Base-by-base conservation (phyloP, 2,888 invertebrate genomes). In the Brassicogethes aeneus region DNA sequence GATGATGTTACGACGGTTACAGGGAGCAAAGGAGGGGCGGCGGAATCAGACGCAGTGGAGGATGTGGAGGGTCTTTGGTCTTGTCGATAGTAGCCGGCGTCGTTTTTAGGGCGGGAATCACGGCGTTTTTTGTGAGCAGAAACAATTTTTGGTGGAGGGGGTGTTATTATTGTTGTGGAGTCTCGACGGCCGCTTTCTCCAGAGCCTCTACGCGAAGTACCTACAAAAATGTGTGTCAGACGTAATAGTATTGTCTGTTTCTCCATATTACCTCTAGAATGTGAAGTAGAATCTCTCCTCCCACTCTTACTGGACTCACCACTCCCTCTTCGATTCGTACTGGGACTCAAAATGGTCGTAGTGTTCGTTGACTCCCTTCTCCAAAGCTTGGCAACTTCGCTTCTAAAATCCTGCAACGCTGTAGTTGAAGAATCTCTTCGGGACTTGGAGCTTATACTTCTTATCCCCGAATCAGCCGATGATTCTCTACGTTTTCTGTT, bases 401-500 rank as follows among this genome's bases (percentile, higher is more conserved):
- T 75, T 39, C 74, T 75, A 53, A 82, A 76, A 53, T 83, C 83
- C 57, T 77, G 77, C 41, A 75, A 70, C 10, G 79, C 71, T 13
- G 73, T 78, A 45, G 61, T 60, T 64, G 81, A 80, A 10, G 86
- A 86, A 54, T 86, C 85, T 7, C 85, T 74, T 10, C 86, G 75
- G 2, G 84, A 83, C 39, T 80, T 77, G 61, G 80, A 79, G 16
- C 84, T 83, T 48, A 66, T 66, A 50, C 73, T 75, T 59, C 85
- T 80, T 49, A 88, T 83, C 36, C 88, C 87, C 0, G 88, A 85
- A 65, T 90, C 90, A 34, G 87, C 89, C 43, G 88, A 89, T 15
- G 89, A 89, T 62, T 91, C 90, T 37, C 90, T 76, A n/a, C 90
- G 74, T 59, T 88, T 88, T 23, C 85, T 73, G 40, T 46, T 47